Evolutionary conservation across 2,797 vertebrate genomes (phyloP).

Genomic region (Sebastolobus alascanus): DNA sequence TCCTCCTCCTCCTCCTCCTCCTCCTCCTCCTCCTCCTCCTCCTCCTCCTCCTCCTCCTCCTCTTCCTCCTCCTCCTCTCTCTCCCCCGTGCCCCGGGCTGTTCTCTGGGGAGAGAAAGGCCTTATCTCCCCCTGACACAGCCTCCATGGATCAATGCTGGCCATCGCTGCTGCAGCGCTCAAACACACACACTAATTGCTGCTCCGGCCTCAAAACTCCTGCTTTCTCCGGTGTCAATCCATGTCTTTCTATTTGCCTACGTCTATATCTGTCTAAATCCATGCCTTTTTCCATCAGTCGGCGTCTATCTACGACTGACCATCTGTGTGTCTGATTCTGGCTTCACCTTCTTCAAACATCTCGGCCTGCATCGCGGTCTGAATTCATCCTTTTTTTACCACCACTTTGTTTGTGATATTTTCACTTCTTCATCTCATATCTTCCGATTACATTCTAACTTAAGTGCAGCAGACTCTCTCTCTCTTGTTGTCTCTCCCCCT

Average conservation of each 20-base stretch:
- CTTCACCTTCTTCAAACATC: slow-evolving; percentile 9
- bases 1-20: too few relatives aligned
- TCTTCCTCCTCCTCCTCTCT: slow-evolving; percentile 44
- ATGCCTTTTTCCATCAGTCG: slow-evolving; percentile 55
- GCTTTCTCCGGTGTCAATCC: slow-evolving; percentile 71
- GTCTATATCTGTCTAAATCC: slow-evolving; percentile 60
- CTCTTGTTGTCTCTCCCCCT: slow-evolving; percentile 27
- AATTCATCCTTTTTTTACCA: not conserved
- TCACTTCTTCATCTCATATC: not conserved
- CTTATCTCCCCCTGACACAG: slow-evolving; percentile 88
- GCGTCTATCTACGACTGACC: slow-evolving; percentile 43
- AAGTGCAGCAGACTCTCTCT: not conserved
- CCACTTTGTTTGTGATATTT: not conserved
- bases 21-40: too few relatives aligned
- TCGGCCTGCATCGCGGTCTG: not conserved
- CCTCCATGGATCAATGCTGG: slow-evolving; percentile 87
- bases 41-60: slow-evolving; percentile 57
- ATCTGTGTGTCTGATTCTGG: slow-evolving; percentile 40
- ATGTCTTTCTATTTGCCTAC: slow-evolving; percentile 69
- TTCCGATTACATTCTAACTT: not conserved
- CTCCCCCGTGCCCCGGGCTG: slow-evolving; percentile 68
- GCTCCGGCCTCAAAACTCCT: slow-evolving; percentile 71
- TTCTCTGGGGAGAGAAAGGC: slow-evolving; percentile 81
- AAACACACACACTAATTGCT: slow-evolving; percentile 74
- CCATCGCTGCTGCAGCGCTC: slow-evolving; percentile 78